phyloP scores from a whole-genome alignment of 2,113 vertebrate genomes.

The Centropus bengalensis region DNA sequence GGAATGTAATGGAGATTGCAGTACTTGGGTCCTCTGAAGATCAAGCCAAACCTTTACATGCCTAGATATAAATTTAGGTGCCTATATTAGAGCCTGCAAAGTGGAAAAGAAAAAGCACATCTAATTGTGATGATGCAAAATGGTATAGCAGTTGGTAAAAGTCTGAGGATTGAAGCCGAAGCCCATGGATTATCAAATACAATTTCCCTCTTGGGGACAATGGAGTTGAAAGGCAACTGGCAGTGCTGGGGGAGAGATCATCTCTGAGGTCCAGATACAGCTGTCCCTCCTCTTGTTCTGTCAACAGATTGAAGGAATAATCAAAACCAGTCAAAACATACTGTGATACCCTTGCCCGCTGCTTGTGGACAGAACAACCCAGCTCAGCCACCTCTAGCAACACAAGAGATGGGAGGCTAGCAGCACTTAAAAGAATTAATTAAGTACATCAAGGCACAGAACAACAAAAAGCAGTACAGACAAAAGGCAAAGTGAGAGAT shows the following conservation, averaged over 20 bases:
- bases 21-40: not conserved
- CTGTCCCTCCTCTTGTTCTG: not conserved
- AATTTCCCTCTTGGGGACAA: not conserved
- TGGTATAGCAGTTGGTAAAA: not conserved
- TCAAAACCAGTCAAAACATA: not conserved
- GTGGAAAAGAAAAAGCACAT: not conserved
- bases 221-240: not conserved
- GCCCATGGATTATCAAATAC: not conserved
- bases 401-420: not conserved
- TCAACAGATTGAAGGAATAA: not conserved
- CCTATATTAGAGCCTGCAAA: not conserved
- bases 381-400: not conserved
- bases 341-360: accelerated
- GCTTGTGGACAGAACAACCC: not conserved
- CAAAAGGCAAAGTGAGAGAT: not conserved
- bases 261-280: not conserved
- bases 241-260: not conserved
- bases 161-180: not conserved
- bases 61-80: not conserved
- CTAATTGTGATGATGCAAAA: not conserved
- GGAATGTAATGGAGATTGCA: not conserved
- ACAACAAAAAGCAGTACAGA: not conserved
- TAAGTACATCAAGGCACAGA: not conserved
- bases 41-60: not conserved
- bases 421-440: not conserved